Percentiles rank a stretch among this genome's conserved stretches.
Evolutionary conservation across 1,140 invertebrate species (phyloP).

Genomic region (Drosophila pandora): DNA sequence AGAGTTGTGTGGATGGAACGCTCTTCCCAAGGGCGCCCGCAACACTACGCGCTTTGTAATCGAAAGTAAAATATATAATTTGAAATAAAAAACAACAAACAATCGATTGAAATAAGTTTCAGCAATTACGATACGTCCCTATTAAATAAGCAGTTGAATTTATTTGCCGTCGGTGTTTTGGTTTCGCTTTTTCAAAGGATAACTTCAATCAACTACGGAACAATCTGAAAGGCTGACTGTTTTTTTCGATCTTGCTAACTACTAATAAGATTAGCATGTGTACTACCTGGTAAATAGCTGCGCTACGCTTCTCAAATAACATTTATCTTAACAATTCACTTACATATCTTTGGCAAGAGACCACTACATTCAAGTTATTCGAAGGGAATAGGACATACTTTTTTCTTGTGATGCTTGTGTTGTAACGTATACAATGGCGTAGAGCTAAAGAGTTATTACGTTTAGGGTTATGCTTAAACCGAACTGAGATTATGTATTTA

Average conservation of each 20-base stretch:
- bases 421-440: conserved; percentile 69
- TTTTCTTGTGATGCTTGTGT: conserved; percentile 40
- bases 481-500: conserved; percentile 2
- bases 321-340: conserved; percentile 53
- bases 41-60: conserved; percentile 34
- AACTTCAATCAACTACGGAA: conserved; percentile 54
- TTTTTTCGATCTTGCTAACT: conserved; percentile 56
- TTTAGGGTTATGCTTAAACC: conserved; percentile 45
- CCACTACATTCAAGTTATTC: conserved; percentile 62
- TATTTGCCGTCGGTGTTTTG: conserved; percentile 32
- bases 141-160: conserved; percentile 39
- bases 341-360: conserved; percentile 55
- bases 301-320: conserved; percentile 58
- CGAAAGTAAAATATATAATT: conserved; percentile 31
- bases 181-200: conserved; percentile 33
- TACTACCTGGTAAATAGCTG: conserved; percentile 68
- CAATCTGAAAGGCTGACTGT: conserved; percentile 51
- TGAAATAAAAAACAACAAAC: conserved; percentile 47
- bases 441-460: conserved; percentile 46
- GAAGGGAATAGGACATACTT: conserved; percentile 39
- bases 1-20: conserved; percentile 27
- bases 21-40: conserved; percentile 52
- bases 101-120: conserved; percentile 60
- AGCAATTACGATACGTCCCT: conserved; percentile 76
- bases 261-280: conserved; percentile 53